phyloP scores from a whole-genome alignment of 2,113 vertebrate genomes.

The Spizaetus ornatus region DNA sequence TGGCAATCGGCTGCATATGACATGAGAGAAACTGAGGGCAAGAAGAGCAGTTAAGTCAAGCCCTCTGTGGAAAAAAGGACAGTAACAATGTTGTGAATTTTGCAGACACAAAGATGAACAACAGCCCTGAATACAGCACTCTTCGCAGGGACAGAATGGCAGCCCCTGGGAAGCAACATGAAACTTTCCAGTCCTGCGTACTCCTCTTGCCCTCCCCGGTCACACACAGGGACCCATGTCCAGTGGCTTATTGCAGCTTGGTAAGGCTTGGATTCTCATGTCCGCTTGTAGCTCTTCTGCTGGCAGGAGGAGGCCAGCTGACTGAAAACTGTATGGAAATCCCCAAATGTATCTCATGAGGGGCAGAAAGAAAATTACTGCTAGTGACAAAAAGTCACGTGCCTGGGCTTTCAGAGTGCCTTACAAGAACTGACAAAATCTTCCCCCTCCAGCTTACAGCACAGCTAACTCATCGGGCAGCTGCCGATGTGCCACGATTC shows the following conservation, averaged over 20 bases:
- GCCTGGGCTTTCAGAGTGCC: not conserved
- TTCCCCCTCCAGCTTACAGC: not conserved
- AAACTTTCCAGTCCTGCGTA: not conserved
- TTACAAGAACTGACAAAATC: not conserved
- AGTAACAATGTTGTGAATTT: not conserved
- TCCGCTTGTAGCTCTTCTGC: not conserved
- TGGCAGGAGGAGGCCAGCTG: not conserved
- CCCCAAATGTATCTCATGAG: not conserved
- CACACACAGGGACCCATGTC: not conserved
- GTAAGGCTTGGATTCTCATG: fast-evolving
- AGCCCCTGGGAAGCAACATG: not conserved
- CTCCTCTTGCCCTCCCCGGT: fast-evolving
- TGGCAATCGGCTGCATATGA: not conserved
- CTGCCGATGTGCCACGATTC: fast-evolving
- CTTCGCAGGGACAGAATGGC: not conserved
- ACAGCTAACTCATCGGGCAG: not conserved
- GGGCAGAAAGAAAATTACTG: not conserved
- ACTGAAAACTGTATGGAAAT: not conserved
- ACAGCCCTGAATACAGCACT: not conserved
- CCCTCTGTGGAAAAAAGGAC: not conserved
- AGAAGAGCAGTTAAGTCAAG: not conserved
- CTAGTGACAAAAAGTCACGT: not conserved
- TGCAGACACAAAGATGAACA: not conserved
- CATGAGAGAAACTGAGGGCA: not conserved
- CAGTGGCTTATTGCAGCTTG: fast-evolving